Percentiles rank a stretch among this genome's conserved stretches.
Evolutionary conservation across 2,797 vertebrate species (phyloP).

Genomic region (Remorina albescens): DNA sequence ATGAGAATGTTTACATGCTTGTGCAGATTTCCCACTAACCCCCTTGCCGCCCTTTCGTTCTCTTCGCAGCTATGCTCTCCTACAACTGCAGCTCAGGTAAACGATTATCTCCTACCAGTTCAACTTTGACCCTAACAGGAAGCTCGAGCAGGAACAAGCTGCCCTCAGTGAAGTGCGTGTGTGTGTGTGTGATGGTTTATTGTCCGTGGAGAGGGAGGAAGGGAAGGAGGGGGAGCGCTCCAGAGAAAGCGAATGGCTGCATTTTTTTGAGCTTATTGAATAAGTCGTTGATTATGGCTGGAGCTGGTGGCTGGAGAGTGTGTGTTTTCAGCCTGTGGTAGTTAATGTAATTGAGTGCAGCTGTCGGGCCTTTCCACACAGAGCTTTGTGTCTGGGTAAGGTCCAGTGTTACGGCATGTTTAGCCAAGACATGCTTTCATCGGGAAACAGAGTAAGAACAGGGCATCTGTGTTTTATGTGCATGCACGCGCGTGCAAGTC

Average conservation of each 20-base stretch:
- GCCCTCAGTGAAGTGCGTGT: conserved; percentile 27
- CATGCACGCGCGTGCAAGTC: conserved; percentile 30
- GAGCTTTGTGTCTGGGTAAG: conserved; percentile 75
- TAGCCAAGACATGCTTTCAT: conserved; percentile 73
- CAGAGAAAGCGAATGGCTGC: conserved; percentile 51
- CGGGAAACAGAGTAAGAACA: conserved; percentile 70
- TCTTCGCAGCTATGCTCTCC: too few relatives aligned
- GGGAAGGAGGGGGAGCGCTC: conserved; percentile 2
- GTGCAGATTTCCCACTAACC: conserved; percentile 28
- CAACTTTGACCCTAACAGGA: conserved; percentile 63
- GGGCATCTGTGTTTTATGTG: conserved; percentile 68
- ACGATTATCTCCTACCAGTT: conserved; percentile 28
- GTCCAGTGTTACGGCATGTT: conserved; percentile 66
- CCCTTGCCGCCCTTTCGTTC: not conserved
- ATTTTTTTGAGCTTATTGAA: conserved; percentile 80
- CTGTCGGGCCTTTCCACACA: conserved; percentile 73
- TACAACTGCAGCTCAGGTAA: conserved; percentile 45
- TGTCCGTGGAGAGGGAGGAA: conserved; percentile 7
- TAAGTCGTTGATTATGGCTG: conserved; percentile 78
- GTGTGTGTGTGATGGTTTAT: conserved; percentile 11
- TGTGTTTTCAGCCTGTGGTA: conserved; percentile 69
- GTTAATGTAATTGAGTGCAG: conserved; percentile 84
- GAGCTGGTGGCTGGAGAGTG: conserved; percentile 74
- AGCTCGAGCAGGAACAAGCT: conserved; percentile 43
- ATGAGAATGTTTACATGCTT: conserved; percentile 66